Evolutionary conservation across 37 sponge, comb jelly and placozoan genomes (phyloP), one percentile per base, ranked within the genome.

Genomic region (Dysidea cf. avara): DNA sequence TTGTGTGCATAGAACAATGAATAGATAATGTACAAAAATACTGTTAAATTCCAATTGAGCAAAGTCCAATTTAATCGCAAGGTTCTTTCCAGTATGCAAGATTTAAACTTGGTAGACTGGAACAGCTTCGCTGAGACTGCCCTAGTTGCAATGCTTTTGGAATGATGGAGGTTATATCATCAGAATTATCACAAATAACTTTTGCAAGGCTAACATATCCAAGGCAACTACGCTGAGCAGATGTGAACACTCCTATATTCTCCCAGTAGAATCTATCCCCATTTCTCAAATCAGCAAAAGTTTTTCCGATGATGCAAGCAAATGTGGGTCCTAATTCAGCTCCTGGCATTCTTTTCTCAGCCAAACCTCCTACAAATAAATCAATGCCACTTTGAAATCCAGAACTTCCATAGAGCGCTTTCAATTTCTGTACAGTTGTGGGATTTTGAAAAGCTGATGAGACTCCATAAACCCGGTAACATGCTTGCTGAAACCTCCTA

Each of bases 251-350:
- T 7, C 80, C 69, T n/a, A 59, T 59, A 26, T 84, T 75, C 36
- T 53, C 61, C 60, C 84, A 92, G 68, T 47, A 96, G 73, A 92
- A 92, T 32, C 94, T 40, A 61, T 96, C 97, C 5, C 97, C 97
- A 74, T 83, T 77, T 34, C 90, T 37, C 29, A 87, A 51, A 60
- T 68, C 63, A 2, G 16, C 14, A 48, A n/a, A n/a, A n/a, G n/a
- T n/a, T n/a, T n/a, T n/a, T n/a, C n/a, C n/a, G n/a, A n/a, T n/a
- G n/a, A n/a, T n/a, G n/a, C n/a, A n/a, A n/a, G n/a, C n/a, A n/a
- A n/a, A n/a, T n/a, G n/a, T n/a, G n/a, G n/a, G n/a, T 4, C 96
- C 96, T n/a, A n/a, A n/a, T 35, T 92, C 60, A 0, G 76, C 50
- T 3, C 64, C 73, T 21, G 66, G 57, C 0, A 89, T 69, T 39